phyloP scores from a whole-genome alignment of 1,140 invertebrate genomes.

The Drepana arcuata region DNA sequence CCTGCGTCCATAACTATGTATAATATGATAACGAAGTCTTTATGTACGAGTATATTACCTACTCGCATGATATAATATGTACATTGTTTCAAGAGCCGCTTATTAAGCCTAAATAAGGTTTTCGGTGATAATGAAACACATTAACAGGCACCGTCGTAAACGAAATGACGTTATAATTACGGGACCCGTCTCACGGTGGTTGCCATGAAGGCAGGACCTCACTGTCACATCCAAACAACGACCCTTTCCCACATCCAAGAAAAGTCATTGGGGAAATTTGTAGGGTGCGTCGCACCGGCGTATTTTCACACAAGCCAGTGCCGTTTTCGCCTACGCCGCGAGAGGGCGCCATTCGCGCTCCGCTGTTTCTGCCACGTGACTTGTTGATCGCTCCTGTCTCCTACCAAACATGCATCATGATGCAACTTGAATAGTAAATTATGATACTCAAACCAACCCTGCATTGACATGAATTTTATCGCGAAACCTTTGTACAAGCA shows the following conservation, averaged over 20 bases:
- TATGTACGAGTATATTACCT: no score
- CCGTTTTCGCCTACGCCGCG: conserved; percentile 52
- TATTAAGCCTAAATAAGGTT: no score
- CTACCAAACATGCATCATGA: conserved; percentile 27
- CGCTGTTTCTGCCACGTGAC: conserved; percentile 34
- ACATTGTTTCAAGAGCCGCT: no score
- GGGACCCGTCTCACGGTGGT: conserved; percentile 8
- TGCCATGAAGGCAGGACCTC: conserved; percentile 1
- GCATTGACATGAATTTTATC: conserved; percentile 55
- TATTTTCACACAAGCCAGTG: conserved; percentile 58
- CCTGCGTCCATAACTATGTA: no score
- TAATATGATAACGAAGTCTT: no score
- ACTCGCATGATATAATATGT: no score
- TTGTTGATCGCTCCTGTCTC: conserved; percentile 39
- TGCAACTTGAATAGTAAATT: conserved; percentile 20
- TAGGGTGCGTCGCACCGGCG: conserved; percentile 57
- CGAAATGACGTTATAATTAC: conserved; percentile 11
- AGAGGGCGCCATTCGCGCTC: conserved; percentile 50
- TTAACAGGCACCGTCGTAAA: conserved; percentile 7
- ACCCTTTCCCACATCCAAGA: conserved; percentile 39
- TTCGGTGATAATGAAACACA: no score
- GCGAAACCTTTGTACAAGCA: conserved; percentile 47
- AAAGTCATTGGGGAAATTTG: conserved; percentile 65
- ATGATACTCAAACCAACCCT: conserved; percentile 20
- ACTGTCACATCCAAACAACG: conserved; percentile 33